A percentile compares a stretch with the other conserved stretches of the same genome.
Evolutionary conservation across 2,797 vertebrate genomes (phyloP).

Genomic region (Naso thynnoides): DNA sequence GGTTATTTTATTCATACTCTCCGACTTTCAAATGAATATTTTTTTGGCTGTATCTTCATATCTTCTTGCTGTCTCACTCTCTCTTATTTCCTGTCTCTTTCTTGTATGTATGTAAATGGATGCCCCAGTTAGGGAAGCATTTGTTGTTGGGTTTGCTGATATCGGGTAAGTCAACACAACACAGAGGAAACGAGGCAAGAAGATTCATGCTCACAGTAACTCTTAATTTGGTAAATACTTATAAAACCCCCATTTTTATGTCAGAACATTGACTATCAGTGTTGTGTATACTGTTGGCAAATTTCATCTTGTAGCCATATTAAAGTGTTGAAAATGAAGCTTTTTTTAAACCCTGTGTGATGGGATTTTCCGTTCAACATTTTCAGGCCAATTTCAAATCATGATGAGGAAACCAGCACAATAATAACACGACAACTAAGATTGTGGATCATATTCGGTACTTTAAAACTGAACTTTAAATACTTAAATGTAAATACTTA

Average conservation of each 20-base stretch:
- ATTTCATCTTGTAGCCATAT: background rate
- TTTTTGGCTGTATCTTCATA: conserved; percentile 25
- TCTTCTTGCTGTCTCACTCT: background rate
- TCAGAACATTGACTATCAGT: background rate
- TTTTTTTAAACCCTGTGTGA: no score
- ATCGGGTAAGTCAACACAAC: conserved; percentile 26
- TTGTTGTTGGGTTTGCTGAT: conserved; percentile 36
- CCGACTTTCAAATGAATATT: conserved; percentile 43
- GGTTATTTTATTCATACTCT: conserved; percentile 28
- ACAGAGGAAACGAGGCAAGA: background rate
- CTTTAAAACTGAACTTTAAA: no score
- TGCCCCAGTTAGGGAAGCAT: conserved; percentile 57
- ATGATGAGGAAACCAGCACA: background rate
- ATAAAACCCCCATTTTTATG: conserved; percentile 3
- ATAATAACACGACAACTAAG: background rate
- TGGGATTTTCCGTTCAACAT: background rate
- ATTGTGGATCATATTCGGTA: background rate
- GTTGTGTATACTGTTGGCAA: background rate
- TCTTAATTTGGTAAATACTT: conserved; percentile 23
- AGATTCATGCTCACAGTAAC: conserved; percentile 8
- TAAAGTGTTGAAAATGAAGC: background rate
- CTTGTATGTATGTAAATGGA: conserved; percentile 60
- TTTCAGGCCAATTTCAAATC: background rate
- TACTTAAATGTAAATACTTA: background rate
- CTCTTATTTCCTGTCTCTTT: conserved; percentile 12